Conservation (phyloP, 2,113 vertebrate species). For the Pipra filicauda region DNA sequence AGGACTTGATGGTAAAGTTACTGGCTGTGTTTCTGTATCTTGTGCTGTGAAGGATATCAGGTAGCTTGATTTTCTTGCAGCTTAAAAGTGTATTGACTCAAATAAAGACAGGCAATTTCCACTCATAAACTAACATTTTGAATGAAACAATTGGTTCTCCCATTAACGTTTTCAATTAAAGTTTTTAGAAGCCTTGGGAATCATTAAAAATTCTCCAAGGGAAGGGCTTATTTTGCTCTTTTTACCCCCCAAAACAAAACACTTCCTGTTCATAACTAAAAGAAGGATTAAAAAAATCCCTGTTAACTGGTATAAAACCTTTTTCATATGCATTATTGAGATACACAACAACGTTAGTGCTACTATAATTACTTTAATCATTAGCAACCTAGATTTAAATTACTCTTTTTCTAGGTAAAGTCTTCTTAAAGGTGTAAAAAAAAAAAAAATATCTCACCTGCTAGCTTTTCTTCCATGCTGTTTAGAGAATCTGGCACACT, state of each 20-base stretch:
- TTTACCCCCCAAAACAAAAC: neutral
- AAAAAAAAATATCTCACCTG: neutral
- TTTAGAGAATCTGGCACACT: slow-evolving; percentile 7
- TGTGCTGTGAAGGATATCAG: neutral
- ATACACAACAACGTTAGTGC: neutral
- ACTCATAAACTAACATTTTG: neutral
- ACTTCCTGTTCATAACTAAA: neutral
- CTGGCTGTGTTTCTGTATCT: neutral
- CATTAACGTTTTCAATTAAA: neutral
- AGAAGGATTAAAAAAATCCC: neutral
- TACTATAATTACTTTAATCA: slow-evolving; percentile 52
- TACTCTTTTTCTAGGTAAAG: slow-evolving; percentile 15
- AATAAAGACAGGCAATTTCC: neutral
- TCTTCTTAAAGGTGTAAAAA: neutral
- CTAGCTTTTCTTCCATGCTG: slow-evolving; percentile 10
- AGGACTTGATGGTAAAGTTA: neutral
- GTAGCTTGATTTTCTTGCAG: neutral
- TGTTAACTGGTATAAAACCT: neutral
- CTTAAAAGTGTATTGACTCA: neutral
- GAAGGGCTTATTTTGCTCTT: neutral
- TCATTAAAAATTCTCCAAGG: neutral
- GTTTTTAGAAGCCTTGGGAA: neutral
- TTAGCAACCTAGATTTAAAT: slow-evolving; percentile 37
- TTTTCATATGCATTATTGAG: slow-evolving; percentile 19
- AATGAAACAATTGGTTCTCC: neutral